Evolutionary conservation across 1,140 invertebrate species (phyloP).

Genomic region (Calephelis virginiensis): DNA sequence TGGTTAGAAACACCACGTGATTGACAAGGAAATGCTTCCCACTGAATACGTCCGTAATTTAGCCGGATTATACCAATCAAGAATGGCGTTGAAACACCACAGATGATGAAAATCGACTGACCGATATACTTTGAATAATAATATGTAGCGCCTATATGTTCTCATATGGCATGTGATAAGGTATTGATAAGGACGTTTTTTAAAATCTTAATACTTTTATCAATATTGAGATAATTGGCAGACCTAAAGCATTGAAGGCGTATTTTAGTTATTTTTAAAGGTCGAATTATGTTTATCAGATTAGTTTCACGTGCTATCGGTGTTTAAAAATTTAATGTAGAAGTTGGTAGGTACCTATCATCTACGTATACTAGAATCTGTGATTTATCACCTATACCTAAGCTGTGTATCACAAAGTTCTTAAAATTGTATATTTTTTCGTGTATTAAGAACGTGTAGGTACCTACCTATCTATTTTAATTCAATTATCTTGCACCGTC

Average conservation of each 20-base stretch:
- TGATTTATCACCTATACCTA: no score
- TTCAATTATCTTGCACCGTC: no score
- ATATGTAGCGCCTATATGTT: slow-evolving; percentile 6
- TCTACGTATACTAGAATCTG: no score
- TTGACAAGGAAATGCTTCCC: background rate
- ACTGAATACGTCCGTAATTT: slow-evolving; percentile 10
- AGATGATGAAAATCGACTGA: slow-evolving; percentile 12
- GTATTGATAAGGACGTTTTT: slow-evolving; percentile 10
- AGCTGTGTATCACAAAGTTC: no score
- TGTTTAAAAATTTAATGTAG: no score
- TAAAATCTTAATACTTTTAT: slow-evolving; percentile 19
- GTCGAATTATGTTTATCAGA: no score
- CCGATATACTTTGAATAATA: slow-evolving; percentile 1
- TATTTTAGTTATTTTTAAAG: no score
- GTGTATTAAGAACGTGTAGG: no score
- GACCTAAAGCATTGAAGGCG: background rate
- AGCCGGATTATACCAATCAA: slow-evolving; percentile 26
- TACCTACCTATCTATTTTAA: no score
- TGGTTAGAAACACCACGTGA: background rate
- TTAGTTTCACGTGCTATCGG: no score
- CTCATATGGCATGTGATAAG: slow-evolving; percentile 5
- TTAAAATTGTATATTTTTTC: no score
- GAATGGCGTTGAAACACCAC: slow-evolving; percentile 23
- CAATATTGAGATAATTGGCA: slow-evolving; percentile 1
- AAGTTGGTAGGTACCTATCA: no score